Base-by-base conservation (phyloP, 2,888 invertebrate species). In the Melieria crassipennis region DNA sequence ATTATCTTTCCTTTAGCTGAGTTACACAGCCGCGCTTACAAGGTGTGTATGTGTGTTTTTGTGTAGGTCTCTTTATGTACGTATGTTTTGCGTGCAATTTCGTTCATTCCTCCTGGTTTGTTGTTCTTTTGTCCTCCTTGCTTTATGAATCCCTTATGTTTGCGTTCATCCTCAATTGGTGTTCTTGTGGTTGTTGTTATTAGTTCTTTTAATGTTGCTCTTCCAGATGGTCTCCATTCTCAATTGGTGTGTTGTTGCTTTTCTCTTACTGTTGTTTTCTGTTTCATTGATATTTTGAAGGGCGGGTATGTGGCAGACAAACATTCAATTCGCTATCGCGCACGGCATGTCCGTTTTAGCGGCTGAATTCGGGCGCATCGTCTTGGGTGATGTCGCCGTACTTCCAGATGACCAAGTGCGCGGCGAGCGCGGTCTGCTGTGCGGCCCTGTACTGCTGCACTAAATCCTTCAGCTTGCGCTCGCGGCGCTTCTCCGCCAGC, bases 361-460 rank as follows among this genome's bases (percentile, higher is more conserved):
- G 86, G 76, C 83, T 83, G 79, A 86, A 87, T 78, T 87, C 86
- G 55, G 84, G 84, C 81, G 85, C 83, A 79, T 87, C 87, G 73
- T 87, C 87, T 75, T 86, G 85, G 72, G 86, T 87, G 71, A 99
- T 96, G 87, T 99, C 99, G n/a, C 99, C 99, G 85, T 99, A 99
- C 84, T 94, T 93, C 99, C 99, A 99, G 81, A 99, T 93, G 87
- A 94, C 95, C 80, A 92, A 89, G 86, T 96, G 96, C 79, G 92
- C 91, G 81, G 91, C 92, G 88, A 94, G 94, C 42, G 98, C 98
- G 77, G 91, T 90, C 76, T 94, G 93, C 86, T 98, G 95, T 60
- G 97, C 96, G 71, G 91, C 91, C 83, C 90, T 90, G 88, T 98
- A 98, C 81, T 95, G 94, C 57, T 90, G 88, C 73, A 93, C 91